Conservation (phyloP, 2,113 vertebrate species). For the Rutilus rutilus region DNA sequence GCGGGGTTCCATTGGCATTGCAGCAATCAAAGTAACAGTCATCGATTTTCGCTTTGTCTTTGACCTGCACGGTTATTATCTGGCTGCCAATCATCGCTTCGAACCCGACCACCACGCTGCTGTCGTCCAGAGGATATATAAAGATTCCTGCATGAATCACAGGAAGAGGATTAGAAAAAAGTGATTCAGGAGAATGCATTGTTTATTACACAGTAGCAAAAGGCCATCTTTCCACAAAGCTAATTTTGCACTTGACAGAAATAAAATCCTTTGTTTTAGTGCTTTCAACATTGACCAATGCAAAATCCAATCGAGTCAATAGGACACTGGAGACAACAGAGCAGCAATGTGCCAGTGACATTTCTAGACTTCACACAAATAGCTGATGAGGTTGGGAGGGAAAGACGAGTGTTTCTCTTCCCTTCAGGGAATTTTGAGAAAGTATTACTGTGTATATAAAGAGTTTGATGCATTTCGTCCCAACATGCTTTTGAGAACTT, state of each 20-base stretch:
- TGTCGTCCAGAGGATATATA: constrained; percentile 90
- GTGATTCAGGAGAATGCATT: background rate
- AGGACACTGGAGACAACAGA: background rate
- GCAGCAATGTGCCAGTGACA: constrained; percentile 9
- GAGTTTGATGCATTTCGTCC: background rate
- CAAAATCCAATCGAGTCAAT: constrained; percentile 29
- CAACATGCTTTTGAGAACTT: constrained; percentile 25
- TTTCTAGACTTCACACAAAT: background rate
- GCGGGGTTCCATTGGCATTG: constrained; percentile 64
- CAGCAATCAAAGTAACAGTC: constrained; percentile 74
- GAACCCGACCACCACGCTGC: constrained; percentile 87
- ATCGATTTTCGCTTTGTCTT: constrained; percentile 90
- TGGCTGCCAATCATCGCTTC: constrained; percentile 85
- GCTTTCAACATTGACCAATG: constrained; percentile 5
- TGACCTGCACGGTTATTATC: constrained; percentile 88
- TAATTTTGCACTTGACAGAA: constrained; percentile 18
- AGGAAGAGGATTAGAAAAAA: background rate
- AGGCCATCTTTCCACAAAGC: background rate
- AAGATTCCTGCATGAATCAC: constrained; percentile 83
- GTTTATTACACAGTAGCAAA: background rate
- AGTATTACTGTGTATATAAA: constrained; percentile 16
- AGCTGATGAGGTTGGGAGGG: background rate
- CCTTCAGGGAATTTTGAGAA: background rate
- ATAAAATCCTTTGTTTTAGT: constrained; percentile 22
- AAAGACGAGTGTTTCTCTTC: background rate